A percentile compares a stretch with the other conserved stretches of the same genome.
phyloP scores from a whole-genome alignment of 2,797 vertebrate genomes.

The Anolis apletophallus region DNA sequence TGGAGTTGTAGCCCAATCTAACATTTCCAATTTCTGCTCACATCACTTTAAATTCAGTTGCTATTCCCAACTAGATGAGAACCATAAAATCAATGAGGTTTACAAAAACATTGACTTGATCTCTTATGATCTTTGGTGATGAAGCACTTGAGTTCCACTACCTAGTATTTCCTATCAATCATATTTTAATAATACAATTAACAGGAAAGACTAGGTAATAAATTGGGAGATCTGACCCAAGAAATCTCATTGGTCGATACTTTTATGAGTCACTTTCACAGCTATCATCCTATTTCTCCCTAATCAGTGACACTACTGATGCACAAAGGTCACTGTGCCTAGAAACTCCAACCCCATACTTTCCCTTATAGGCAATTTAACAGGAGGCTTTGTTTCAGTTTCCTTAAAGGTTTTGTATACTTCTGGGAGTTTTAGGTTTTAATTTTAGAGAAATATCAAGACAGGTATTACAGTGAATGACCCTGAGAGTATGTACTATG shows the following conservation, averaged over 20 bases:
- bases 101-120: too few species aligned
- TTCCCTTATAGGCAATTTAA: not conserved
- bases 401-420: not conserved
- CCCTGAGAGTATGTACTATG: not conserved
- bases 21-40: too few species aligned
- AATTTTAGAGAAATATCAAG: conserved; percentile 3
- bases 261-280: not conserved
- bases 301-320: not conserved
- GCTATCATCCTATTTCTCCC: not conserved
- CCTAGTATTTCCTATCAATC: not conserved
- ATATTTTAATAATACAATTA: not conserved
- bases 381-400: not conserved
- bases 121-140: not conserved
- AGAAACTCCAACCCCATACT: conserved; percentile 1
- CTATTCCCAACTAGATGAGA: too few species aligned
- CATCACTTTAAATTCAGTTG: too few species aligned
- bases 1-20: too few species aligned
- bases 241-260: not conserved
- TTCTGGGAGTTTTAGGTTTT: not conserved
- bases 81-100: too few species aligned
- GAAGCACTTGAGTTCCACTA: not conserved
- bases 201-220: too few species aligned
- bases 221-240: too few species aligned
- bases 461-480: conserved; percentile 1
- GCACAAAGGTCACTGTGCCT: not conserved